A percentile compares a stretch with the other conserved stretches of the same genome.
phyloP scores from a whole-genome alignment of 1,140 invertebrate species.

The Aphaenogaster ashmeadi region DNA sequence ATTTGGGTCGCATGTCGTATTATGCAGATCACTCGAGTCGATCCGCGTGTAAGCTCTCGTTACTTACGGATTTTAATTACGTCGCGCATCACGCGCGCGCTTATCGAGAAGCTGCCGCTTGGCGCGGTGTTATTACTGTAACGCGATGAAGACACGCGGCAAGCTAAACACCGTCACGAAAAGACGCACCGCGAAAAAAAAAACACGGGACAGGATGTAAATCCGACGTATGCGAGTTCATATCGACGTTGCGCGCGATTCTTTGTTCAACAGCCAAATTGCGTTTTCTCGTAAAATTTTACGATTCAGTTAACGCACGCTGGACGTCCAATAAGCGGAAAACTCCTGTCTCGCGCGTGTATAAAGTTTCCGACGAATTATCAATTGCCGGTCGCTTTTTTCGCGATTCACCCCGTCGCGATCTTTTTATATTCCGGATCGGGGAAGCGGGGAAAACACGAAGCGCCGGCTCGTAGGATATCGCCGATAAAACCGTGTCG shows the following conservation, averaged over 20 bases:
- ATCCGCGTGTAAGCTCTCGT: conserved; percentile 61
- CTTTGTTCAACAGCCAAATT: background rate
- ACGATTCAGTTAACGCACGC: conserved; percentile 6
- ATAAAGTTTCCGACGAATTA: conserved; percentile 37
- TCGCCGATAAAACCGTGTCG: conserved; percentile 49
- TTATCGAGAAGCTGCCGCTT: conserved; percentile 30
- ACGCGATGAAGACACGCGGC: conserved; percentile 9
- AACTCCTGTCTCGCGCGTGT: background rate
- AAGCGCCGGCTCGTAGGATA: background rate
- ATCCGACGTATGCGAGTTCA: background rate
- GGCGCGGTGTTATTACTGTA: background rate
- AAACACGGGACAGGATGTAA: background rate
- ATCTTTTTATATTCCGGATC: conserved; percentile 28
- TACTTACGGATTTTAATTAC: conserved; percentile 65
- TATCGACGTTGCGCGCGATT: background rate
- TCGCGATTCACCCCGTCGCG: conserved; percentile 6
- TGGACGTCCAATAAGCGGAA: background rate
- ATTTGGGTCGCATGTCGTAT: conserved; percentile 68
- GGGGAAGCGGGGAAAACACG: background rate
- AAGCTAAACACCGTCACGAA: background rate
- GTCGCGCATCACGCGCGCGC: conserved; percentile 6
- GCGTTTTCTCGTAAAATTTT: background rate
- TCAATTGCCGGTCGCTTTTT: background rate
- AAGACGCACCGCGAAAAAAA: background rate
- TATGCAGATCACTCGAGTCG: conserved; percentile 53